Percentiles rank a stretch among this genome's conserved stretches.
phyloP scores from a whole-genome alignment of 2,113 vertebrate species.

The Burhinus bistriatus region DNA sequence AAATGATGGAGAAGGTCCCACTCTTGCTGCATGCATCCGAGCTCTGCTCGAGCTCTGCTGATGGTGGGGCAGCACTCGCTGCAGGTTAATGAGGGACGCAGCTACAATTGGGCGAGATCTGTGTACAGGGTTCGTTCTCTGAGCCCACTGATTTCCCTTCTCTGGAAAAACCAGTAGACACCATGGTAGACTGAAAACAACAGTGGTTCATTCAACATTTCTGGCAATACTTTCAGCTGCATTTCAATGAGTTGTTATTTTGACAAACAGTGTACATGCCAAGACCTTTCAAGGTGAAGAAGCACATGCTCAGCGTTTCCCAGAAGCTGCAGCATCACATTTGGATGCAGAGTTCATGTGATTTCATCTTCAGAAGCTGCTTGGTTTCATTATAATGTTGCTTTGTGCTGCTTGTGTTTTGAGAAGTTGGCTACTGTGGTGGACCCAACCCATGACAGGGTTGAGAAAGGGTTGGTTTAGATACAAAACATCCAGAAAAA shows the following conservation, averaged over 20 bases:
- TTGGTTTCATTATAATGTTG: background rate
- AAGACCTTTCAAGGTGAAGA: constrained; percentile 33
- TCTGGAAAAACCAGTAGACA: background rate
- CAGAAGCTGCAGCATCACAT: constrained; percentile 1
- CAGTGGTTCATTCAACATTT: background rate
- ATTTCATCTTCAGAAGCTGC: constrained; percentile 18
- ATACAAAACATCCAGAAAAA: background rate
- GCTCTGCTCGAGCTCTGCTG: background rate
- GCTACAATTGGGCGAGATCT: background rate
- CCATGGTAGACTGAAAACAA: background rate
- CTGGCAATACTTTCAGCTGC: background rate
- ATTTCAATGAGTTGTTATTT: background rate
- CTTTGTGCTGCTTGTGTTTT: background rate
- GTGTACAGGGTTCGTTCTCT: background rate
- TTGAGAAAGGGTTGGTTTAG: constrained; percentile 12
- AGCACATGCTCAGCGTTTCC: background rate
- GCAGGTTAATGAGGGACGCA: rapidly evolving
- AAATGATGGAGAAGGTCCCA: background rate
- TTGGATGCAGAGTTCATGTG: background rate
- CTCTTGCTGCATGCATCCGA: rapidly evolving
- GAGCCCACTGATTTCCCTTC: background rate
- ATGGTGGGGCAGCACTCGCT: background rate
- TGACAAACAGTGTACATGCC: background rate
- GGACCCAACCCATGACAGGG: background rate
- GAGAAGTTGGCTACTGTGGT: constrained; percentile 4